Evolutionary conservation across 2,797 vertebrate genomes (phyloP).

Genomic region (Myotis planiceps): DNA sequence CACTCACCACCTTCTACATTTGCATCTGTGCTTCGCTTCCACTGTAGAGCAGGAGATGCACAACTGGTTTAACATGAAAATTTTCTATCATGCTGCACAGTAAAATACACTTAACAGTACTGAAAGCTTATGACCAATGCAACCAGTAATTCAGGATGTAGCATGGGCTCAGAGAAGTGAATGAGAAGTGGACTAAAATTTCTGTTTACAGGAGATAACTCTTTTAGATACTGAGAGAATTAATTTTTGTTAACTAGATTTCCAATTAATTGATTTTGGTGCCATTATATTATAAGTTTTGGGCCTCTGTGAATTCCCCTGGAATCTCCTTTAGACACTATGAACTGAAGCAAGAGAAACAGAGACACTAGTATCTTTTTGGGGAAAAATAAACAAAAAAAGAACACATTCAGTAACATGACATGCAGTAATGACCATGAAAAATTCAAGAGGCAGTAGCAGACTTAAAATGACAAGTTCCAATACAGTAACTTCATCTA

Average conservation of each 20-base stretch:
- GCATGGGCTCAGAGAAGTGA: background rate
- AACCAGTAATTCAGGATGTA: background rate
- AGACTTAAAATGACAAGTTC: background rate
- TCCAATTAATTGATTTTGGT: conserved; percentile 34
- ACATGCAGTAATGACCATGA: conserved; percentile 8
- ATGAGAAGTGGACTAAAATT: background rate
- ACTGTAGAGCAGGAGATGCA: background rate
- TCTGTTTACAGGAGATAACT: background rate
- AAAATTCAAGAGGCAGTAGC: conserved; percentile 15
- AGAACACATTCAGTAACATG: background rate
- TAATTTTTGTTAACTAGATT: conserved; percentile 8
- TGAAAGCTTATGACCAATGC: background rate
- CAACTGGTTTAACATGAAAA: background rate
- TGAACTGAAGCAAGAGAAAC: background rate
- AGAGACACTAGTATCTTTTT: background rate
- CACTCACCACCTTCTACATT: background rate
- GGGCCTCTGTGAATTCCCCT: background rate
- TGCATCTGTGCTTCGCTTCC: background rate
- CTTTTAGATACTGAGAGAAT: background rate
- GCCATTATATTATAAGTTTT: background rate
- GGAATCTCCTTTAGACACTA: background rate
- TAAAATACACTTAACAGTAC: background rate
- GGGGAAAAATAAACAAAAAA: background rate
- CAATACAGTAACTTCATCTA: background rate
- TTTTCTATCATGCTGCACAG: background rate